A percentile compares a stretch with the other conserved stretches of the same genome.
phyloP scores from a whole-genome alignment of 1,140 invertebrate species.

The Olivierus martensii region DNA sequence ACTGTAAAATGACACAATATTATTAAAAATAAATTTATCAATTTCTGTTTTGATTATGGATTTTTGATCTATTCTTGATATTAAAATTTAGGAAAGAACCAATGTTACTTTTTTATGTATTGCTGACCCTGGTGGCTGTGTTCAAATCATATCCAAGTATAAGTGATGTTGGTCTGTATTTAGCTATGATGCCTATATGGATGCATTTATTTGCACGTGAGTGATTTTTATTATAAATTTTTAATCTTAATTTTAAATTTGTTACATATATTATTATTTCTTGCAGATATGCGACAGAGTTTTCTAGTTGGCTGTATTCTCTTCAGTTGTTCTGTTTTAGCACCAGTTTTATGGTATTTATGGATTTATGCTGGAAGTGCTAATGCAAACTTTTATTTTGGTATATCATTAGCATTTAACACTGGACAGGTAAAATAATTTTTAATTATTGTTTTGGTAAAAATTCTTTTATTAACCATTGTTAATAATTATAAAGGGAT shows the following conservation, averaged over 20 bases:
- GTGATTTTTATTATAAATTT: slow-evolving; percentile 26
- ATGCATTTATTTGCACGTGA: slow-evolving; percentile 77
- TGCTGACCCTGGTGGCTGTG: slow-evolving; percentile 71
- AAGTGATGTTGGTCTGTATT: slow-evolving; percentile 84
- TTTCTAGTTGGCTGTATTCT: slow-evolving; percentile 83
- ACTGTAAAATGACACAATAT: too few species aligned
- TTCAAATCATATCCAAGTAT: slow-evolving; percentile 95
- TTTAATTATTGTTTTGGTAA: too few species aligned
- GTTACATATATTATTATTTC: slow-evolving; percentile 16
- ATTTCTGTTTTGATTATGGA: too few species aligned
- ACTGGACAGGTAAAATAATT: slow-evolving; percentile 64
- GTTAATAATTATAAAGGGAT: too few species aligned
- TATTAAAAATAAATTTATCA: too few species aligned
- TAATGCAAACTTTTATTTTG: slow-evolving; percentile 99
- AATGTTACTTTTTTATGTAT: slow-evolving; percentile 64
- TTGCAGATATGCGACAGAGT: slow-evolving; percentile 64
- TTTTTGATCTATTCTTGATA: too few species aligned
- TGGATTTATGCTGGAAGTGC: slow-evolving; percentile 98
- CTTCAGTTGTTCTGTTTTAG: slow-evolving; percentile 71
- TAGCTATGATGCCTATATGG: slow-evolving; percentile 82
- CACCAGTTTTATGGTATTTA: slow-evolving; percentile 89
- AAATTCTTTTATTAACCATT: too few species aligned
- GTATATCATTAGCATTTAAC: slow-evolving; percentile 86
- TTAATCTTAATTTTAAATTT: background rate
- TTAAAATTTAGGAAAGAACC: slow-evolving; percentile 50